phyloP scores from a whole-genome alignment of 2,113 vertebrate genomes.

The Falco punctatus region DNA sequence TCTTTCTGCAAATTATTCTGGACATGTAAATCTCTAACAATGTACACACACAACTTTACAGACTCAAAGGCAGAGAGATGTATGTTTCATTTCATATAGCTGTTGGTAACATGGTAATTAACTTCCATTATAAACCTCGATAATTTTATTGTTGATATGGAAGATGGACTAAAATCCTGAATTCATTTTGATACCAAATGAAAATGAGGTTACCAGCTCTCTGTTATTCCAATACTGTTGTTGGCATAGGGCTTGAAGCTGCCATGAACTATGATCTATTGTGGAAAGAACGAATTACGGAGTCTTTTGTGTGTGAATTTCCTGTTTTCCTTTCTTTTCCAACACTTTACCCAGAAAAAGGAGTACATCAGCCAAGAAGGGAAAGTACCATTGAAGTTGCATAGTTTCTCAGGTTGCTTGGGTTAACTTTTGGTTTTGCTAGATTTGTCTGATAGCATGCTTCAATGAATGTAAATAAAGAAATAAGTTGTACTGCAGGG shows the following conservation, averaged over 20 bases:
- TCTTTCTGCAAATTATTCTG: background rate
- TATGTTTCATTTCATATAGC: background rate
- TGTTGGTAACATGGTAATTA: background rate
- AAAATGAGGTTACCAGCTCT: background rate
- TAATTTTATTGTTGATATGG: background rate
- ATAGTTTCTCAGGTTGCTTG: background rate
- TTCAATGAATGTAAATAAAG: background rate
- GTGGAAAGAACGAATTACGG: background rate
- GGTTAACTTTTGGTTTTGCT: background rate
- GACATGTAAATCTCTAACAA: background rate
- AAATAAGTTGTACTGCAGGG: background rate
- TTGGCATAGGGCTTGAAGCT: background rate
- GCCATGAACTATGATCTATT: background rate
- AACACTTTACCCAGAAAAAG: background rate
- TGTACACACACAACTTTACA: background rate
- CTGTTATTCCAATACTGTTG: background rate
- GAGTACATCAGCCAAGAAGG: background rate
- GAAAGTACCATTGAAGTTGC: background rate
- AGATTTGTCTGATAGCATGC: fast-evolving
- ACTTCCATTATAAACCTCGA: background rate
- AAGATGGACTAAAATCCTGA: background rate
- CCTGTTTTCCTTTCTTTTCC: background rate
- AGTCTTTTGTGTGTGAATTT: background rate
- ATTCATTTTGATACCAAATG: background rate
- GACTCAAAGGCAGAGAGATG: background rate